phyloP scores from a whole-genome alignment of 2,888 invertebrate genomes.

The Amorpha juglandis region DNA sequence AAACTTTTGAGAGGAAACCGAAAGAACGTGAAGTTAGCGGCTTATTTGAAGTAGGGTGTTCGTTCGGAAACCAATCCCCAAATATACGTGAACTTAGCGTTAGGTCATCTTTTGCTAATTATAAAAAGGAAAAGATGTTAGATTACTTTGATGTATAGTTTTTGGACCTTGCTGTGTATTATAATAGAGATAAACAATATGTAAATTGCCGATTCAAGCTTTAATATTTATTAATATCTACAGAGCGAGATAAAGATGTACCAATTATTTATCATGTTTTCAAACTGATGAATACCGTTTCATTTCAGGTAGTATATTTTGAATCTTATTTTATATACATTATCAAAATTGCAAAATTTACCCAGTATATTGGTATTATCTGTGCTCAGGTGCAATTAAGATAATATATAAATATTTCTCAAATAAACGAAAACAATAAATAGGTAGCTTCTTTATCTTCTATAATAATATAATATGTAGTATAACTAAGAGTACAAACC shows the following conservation, averaged over 20 bases:
- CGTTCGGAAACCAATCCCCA: constrained; percentile 42
- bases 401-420: too few species aligned
- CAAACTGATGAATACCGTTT: neutral
- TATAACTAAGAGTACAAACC: neutral
- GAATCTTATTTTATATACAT: neutral
- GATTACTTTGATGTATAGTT: neutral
- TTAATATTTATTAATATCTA: too few species aligned
- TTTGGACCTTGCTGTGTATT: neutral
- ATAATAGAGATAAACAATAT: too few species aligned
- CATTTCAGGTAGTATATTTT: neutral
- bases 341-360: too few species aligned
- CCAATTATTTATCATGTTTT: neutral
- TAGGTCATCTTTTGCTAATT: neutral
- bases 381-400: too few species aligned
- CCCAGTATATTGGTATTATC: too few species aligned
- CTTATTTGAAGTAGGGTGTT: constrained; percentile 35
- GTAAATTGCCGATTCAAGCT: too few species aligned
- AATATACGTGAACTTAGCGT: constrained; percentile 44
- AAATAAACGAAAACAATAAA: too few species aligned
- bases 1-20: constrained; percentile 74
- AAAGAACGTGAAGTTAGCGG: constrained; percentile 67
- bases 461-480: too few species aligned
- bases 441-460: too few species aligned
- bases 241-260: too few species aligned
- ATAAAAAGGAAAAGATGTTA: neutral